A percentile compares a stretch with the other conserved stretches of the same genome.
phyloP scores from a whole-genome alignment of 2,797 vertebrate genomes.

The Micromesistius poutassou region DNA sequence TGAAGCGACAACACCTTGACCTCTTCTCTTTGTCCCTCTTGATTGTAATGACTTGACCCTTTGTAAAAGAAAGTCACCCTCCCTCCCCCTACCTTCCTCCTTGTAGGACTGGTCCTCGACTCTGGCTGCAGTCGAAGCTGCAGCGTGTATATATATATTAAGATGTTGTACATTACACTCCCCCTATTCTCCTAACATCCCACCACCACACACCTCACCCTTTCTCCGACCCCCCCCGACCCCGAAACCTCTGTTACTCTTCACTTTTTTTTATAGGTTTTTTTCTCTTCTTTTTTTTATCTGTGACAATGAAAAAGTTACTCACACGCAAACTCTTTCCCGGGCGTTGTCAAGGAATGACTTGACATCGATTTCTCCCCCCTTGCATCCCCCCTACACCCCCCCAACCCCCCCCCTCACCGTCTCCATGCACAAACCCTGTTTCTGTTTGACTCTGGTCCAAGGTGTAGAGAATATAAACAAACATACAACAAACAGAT shows the following conservation, averaged over 20 bases:
- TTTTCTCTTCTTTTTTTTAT: slow-evolving; percentile 57
- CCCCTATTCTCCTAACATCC: background rate
- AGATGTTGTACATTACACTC: slow-evolving; percentile 96
- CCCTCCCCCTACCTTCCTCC: background rate
- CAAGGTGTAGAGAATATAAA: slow-evolving; percentile 78
- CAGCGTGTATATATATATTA: slow-evolving; percentile 86
- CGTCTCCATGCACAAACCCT: slow-evolving; percentile 74
- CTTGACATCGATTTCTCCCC: slow-evolving; percentile 44
- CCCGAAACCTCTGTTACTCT: slow-evolving; percentile 76
- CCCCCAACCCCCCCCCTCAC: slow-evolving; percentile 42
- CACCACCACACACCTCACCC: slow-evolving; percentile 3
- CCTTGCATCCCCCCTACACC: slow-evolving; percentile 27
- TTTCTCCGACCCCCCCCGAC: slow-evolving; percentile 46
- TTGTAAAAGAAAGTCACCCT: slow-evolving; percentile 89
- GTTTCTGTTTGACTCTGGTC: slow-evolving; percentile 82
- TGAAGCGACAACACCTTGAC: slow-evolving; percentile 99
- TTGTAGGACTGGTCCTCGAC: slow-evolving; percentile 97
- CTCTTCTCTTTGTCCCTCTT: slow-evolving; percentile 91
- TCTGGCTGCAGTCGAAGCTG: slow-evolving; percentile 94
- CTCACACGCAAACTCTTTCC: slow-evolving; percentile 66
- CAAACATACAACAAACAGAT: slow-evolving; percentile 17
- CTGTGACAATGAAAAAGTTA: slow-evolving; percentile 67
- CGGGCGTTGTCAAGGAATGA: slow-evolving; percentile 65
- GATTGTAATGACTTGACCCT: slow-evolving; percentile 99
- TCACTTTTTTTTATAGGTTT: slow-evolving; percentile 69